Base-by-base conservation (phyloP, 2,113 vertebrate species). In the Phylloscopus trochilus region DNA sequence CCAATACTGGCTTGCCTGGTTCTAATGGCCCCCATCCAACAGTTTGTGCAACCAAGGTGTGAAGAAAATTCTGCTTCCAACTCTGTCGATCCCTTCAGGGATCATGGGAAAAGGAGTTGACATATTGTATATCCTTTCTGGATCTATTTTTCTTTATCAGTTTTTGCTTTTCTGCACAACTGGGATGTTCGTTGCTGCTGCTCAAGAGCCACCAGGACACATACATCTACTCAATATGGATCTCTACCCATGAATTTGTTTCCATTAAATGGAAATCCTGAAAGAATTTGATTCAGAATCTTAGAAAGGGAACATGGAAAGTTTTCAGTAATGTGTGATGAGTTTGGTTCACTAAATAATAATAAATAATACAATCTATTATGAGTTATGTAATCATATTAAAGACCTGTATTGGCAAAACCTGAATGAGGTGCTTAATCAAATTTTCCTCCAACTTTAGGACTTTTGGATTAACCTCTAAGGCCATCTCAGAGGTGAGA, bases 151-250 rank as follows among this genome's bases (percentile, higher is more conserved):
- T 31, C 44, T 85, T 56, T 44, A 59, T 60, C 21, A 21, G 23
- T 64, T 80, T 64, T 27, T 83, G 23, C 39, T 43, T 44, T 83
- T 49, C 63, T 92, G 14, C 16, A 2, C 28, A 58, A 47, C 8
- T 62, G 37, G 27, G n/a, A 13, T 27, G 19, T 67, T 58, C 39
- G 16, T 18, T 82, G 46, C 39, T 70, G 75, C 43, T 78, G 9
- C 51, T 75, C 60, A 58, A 35, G 13, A 30, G 41, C 13, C 59
- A 35, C 21, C 33, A 43, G 23, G 55, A 69, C 62, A 31, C 8
- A 27, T 0, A 2, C 10, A 7, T 18, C 31, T 69, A 26, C 28
- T 51, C 47, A 43, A 3, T 56, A 47, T 1, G 3, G 5, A 74
- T 43, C 27, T 84, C 67, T 47, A 60, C 11, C 49, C 18, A 39